Conservation (phyloP, 2,113 vertebrate genomes). For the Actenoides hombroni region DNA sequence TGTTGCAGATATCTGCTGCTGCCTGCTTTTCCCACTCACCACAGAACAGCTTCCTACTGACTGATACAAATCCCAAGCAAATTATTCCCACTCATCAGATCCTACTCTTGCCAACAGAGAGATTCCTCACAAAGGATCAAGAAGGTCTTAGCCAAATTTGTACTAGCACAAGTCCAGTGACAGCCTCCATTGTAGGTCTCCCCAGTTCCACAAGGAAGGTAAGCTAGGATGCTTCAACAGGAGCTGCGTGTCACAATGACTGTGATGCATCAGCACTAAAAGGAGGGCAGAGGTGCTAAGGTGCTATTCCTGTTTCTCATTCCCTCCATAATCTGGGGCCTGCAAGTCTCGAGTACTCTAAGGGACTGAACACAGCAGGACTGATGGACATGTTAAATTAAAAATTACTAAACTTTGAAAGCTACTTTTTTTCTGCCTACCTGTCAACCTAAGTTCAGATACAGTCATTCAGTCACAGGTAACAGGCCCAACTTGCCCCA, state of each 20-base stretch:
- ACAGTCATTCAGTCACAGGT: neutral
- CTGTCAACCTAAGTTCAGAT: neutral
- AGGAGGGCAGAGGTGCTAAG: neutral
- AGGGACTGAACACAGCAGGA: neutral
- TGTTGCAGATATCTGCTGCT: neutral
- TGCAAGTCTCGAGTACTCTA: neutral
- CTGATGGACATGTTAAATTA: neutral
- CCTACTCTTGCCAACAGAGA: neutral
- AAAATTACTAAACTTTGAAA: neutral
- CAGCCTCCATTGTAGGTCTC: neutral
- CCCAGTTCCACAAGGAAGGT: neutral
- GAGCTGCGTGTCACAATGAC: neutral
- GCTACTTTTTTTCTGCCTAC: neutral
- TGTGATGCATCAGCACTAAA: too few species aligned
- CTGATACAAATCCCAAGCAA: neutral
- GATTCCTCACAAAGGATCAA: neutral
- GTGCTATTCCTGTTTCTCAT: neutral
- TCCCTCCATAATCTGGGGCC: neutral
- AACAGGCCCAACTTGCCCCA: neutral
- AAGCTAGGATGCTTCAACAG: neutral
- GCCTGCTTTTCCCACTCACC: neutral
- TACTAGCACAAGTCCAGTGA: neutral
- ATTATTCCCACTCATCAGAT: neutral
- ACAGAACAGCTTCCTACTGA: neutral
- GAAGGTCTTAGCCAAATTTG: neutral